These are phyloP conservation scores for Urechis unicinctus DNA, from an alignment of 2,888 invertebrate genomes.

Conservation along the genomic window DNA sequence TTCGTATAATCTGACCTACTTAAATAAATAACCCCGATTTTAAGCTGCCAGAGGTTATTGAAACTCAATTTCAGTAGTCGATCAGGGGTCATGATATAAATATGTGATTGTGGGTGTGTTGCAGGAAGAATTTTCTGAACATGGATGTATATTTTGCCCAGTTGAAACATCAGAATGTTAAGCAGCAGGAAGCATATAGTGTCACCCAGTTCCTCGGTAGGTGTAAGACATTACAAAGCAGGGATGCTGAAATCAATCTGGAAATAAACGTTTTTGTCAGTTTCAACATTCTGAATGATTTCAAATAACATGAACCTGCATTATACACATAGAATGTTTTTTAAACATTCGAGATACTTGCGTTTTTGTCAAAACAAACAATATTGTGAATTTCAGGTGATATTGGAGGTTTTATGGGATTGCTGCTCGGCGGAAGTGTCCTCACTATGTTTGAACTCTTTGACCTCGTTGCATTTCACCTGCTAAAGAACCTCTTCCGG, in stretches of 20 bases:
- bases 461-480: conserved; percentile 20
- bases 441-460: conserved; percentile 23
- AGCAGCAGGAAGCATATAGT: conserved; percentile 17
- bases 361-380: no score
- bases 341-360: no score
- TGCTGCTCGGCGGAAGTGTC: conserved; percentile 24
- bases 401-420: conserved; percentile 24
- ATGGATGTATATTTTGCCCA: conserved; percentile 23
- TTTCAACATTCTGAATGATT: no score
- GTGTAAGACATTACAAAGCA: no score
- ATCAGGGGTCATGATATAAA: not conserved
- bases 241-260: no score
- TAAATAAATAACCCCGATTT: no score
- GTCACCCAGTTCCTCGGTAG: conserved; percentile 18
- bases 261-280: no score
- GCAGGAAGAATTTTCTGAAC: conserved; percentile 20
- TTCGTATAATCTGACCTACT: no score
- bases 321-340: no score
- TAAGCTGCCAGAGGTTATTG: no score
- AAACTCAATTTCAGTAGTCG: not conserved
- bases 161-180: conserved; percentile 19
- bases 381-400: conserved; percentile 14
- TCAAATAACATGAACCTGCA: no score
- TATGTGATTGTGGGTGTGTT: not conserved
- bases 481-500: conserved; percentile 11